These are phyloP conservation scores for Pemphigus obesinymphae DNA, from an alignment of 1,140 invertebrate genomes.

Conservation along the genomic window DNA sequence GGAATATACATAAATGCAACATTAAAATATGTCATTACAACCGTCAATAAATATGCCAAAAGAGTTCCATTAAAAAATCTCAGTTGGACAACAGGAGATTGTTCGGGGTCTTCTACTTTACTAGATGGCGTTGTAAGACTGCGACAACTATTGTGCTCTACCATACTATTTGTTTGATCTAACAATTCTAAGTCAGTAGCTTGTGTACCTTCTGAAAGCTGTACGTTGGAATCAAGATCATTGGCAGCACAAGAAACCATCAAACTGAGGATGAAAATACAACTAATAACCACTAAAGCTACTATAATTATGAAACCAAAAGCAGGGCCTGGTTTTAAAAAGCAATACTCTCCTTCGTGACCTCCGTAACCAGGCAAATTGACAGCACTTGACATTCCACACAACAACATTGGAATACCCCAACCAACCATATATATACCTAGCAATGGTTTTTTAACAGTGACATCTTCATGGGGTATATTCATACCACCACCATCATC, in stretches of 20 bases:
- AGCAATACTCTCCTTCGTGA: constrained; percentile 68
- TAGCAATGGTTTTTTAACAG: constrained; percentile 65
- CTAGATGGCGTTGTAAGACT: constrained; percentile 61
- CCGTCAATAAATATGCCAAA: constrained; percentile 69
- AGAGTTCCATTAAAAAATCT: constrained; percentile 73
- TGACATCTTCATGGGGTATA: constrained; percentile 58
- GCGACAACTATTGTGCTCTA: constrained; percentile 59
- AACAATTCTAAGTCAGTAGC: constrained; percentile 63
- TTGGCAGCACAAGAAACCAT: constrained; percentile 69
- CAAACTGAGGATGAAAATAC: constrained; percentile 68
- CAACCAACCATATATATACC: constrained; percentile 87
- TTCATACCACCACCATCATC: constrained; percentile 54
- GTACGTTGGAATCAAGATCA: constrained; percentile 62
- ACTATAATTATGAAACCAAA: constrained; percentile 77
- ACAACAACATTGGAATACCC: constrained; percentile 82
- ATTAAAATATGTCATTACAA: constrained; percentile 66
- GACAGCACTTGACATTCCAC: constrained; percentile 84
- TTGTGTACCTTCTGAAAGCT: constrained; percentile 73
- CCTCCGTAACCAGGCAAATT: constrained; percentile 79
- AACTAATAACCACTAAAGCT: constrained; percentile 65
- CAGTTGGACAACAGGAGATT: constrained; percentile 73
- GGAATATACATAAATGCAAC: constrained; percentile 62
- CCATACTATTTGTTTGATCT: constrained; percentile 58
- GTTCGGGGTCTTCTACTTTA: constrained; percentile 75
- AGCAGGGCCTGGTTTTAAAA: constrained; percentile 70